phyloP scores from a whole-genome alignment of 2,797 vertebrate genomes.

The Menidia menidia region DNA sequence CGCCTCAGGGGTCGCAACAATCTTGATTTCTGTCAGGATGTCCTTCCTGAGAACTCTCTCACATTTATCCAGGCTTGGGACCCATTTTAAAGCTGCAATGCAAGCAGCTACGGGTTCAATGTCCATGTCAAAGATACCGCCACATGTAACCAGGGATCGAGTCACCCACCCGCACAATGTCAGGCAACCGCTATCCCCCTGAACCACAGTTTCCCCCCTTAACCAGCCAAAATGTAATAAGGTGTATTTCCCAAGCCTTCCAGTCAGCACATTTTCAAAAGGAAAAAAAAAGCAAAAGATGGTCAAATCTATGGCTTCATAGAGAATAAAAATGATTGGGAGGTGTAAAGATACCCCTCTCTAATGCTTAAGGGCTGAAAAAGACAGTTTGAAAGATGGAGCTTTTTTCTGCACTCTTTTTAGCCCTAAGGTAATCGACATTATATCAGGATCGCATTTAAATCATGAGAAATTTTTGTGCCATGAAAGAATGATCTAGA shows the following conservation, averaged over 20 bases:
- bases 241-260: neutral
- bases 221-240: too few species aligned
- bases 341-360: constrained; percentile 21
- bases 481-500: constrained; percentile 22
- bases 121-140: too few species aligned
- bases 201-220: too few species aligned
- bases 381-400: constrained; percentile 28
- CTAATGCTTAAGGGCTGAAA: constrained; percentile 12
- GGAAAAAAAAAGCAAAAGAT: neutral
- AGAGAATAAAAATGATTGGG: neutral
- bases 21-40: too few species aligned
- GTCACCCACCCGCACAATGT: too few species aligned
- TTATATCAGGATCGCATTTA: constrained; percentile 34
- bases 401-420: constrained; percentile 13
- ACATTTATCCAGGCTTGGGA: too few species aligned
- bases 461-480: constrained; percentile 12
- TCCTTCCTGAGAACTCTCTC: too few species aligned
- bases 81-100: too few species aligned
- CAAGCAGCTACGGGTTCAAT: too few species aligned
- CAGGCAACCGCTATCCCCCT: too few species aligned
- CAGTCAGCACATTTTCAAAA: neutral
- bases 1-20: too few species aligned
- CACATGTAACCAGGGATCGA: too few species aligned
- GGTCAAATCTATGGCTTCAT: neutral
- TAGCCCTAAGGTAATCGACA: constrained; percentile 34